These are phyloP conservation scores for Scortum barcoo DNA, from an alignment of 2,113 vertebrate genomes.

Conservation along the genomic window DNA sequence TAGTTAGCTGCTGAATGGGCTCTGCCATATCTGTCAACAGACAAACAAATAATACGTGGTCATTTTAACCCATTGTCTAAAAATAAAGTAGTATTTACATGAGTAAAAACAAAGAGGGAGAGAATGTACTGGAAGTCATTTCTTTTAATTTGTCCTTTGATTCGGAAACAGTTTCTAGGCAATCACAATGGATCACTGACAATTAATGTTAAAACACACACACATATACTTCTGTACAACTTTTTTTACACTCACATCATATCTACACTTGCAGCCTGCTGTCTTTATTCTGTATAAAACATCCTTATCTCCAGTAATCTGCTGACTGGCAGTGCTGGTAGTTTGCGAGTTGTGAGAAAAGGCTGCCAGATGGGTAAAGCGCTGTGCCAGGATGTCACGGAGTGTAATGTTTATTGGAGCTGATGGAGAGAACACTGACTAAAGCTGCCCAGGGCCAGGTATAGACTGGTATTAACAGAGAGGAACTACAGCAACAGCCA, in stretches of 20 bases:
- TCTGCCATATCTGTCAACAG: conserved; percentile 89
- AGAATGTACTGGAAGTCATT: background rate
- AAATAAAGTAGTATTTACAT: background rate
- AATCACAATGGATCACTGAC: background rate
- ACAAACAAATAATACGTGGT: conserved; percentile 25
- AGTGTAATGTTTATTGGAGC: conserved; percentile 56
- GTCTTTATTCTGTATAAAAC: conserved; percentile 13
- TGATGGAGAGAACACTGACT: conserved; percentile 51
- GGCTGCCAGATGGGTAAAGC: conserved; percentile 47
- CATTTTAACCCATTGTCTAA: background rate
- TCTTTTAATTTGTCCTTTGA: background rate
- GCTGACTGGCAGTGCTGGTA: conserved; percentile 16
- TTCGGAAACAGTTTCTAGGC: background rate
- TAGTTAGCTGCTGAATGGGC: conserved; percentile 91
- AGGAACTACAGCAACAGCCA: background rate
- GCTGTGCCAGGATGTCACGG: conserved; percentile 47
- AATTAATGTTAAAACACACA: background rate
- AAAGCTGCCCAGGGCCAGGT: conserved; percentile 57
- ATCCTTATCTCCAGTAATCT: conserved; percentile 36
- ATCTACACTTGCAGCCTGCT: background rate
- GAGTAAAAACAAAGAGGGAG: background rate
- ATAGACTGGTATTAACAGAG: conserved; percentile 50
- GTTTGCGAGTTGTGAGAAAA: conserved; percentile 34
- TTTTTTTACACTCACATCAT: background rate
- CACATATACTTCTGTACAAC: background rate